phyloP scores from a whole-genome alignment of 2,113 vertebrate genomes.

The Candoia aspera region DNA sequence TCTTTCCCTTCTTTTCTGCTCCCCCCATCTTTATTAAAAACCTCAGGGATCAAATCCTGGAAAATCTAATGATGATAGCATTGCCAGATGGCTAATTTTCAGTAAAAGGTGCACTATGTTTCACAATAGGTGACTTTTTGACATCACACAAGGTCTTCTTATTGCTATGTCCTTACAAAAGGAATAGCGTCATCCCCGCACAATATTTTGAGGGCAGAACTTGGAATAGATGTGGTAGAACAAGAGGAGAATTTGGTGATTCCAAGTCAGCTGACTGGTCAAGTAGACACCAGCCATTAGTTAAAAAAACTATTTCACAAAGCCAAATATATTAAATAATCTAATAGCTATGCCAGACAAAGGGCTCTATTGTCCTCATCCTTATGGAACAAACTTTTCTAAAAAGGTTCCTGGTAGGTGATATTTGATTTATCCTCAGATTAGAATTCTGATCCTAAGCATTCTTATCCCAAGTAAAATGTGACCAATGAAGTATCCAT shows the following conservation, averaged over 20 bases:
- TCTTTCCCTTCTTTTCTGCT: background rate
- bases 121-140: background rate
- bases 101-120: background rate
- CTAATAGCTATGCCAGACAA: background rate
- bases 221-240: background rate
- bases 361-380: background rate
- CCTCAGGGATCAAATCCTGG: background rate
- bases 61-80: background rate
- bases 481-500: no score
- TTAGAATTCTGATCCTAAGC: no score
- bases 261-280: background rate
- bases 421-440: no score
- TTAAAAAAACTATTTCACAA: background rate
- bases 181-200: background rate
- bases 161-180: background rate
- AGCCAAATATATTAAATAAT: background rate
- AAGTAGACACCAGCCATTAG: background rate
- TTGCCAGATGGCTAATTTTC: background rate
- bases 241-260: background rate
- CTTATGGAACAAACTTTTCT: background rate
- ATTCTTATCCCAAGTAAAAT: no score
- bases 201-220: no score
- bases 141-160: background rate
- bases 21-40: background rate
- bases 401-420: no score